Evolutionary conservation across 2,888 invertebrate species (phyloP).

Genomic region (Tenthredo distinguenda): DNA sequence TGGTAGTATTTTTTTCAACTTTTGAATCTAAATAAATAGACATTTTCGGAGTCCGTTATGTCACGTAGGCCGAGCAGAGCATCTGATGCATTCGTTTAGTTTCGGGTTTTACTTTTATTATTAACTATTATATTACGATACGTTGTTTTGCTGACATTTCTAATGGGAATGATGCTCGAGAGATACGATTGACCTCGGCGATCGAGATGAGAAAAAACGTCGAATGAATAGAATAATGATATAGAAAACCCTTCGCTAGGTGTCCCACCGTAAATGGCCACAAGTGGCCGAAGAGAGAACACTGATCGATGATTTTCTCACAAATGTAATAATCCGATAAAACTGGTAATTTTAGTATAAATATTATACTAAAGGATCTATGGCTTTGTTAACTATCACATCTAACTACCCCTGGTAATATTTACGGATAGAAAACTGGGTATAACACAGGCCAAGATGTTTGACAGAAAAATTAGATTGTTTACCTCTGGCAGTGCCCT

Average conservation of each 20-base stretch:
- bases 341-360: background rate
- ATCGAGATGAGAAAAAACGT: background rate
- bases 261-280: conserved; percentile 71
- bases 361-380: background rate
- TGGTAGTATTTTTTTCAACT: background rate
- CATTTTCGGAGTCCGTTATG: conserved; percentile 38
- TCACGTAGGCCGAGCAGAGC: conserved; percentile 31
- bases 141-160: background rate
- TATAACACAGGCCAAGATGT: conserved; percentile 42
- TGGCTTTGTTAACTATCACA: background rate
- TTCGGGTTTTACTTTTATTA: background rate
- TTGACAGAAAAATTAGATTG: conserved; percentile 61
- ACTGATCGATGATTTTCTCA: conserved; percentile 70
- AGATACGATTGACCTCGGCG: no score
- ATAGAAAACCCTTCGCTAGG: conserved; percentile 62
- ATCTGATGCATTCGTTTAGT: conserved; percentile 5
- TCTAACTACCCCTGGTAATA: background rate
- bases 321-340: conserved; percentile 26
- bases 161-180: background rate
- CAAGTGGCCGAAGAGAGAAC: conserved; percentile 73
- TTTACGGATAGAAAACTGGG: background rate
- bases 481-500: conserved; percentile 73
- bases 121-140: background rate
- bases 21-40: background rate
- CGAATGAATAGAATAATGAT: conserved; percentile 20